These are phyloP conservation scores for Artibeus lituratus DNA, from an alignment of 2,797 vertebrate species.

Conservation along the genomic window DNA sequence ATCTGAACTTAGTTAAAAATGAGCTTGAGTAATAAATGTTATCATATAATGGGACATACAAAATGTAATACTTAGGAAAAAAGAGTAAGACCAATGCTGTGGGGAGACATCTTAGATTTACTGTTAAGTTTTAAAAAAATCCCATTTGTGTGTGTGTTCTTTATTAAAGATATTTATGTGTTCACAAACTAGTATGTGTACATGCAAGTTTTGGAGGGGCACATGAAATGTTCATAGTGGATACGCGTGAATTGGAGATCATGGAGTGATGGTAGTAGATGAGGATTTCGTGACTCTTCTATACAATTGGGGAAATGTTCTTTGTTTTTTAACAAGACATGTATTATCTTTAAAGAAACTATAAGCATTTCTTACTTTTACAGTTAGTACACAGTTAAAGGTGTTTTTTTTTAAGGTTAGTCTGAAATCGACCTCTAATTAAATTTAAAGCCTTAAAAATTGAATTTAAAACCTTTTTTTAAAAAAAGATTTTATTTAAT, in stretches of 20 bases:
- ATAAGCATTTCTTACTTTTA: not conserved
- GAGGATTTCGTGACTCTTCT: constrained; percentile 2
- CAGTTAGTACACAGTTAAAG: constrained; percentile 5
- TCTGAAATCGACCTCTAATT: not conserved
- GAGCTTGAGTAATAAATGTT: not conserved
- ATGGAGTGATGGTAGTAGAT: not conserved
- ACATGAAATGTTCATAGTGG: not conserved
- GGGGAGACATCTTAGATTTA: not conserved
- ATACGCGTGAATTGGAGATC: not conserved
- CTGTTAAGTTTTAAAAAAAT: not conserved
- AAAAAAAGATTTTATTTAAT: not conserved
- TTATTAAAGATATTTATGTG: constrained; percentile 22
- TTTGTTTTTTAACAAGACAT: not conserved
- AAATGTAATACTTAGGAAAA: constrained; percentile 2
- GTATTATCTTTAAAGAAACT: not conserved
- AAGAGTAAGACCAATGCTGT: not conserved
- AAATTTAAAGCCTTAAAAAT: constrained; percentile 18
- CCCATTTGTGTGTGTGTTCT: not conserved
- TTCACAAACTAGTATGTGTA: not conserved
- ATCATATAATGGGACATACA: not conserved
- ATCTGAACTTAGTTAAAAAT: constrained; percentile 21
- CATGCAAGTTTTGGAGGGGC: not conserved
- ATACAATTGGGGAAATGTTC: not conserved
- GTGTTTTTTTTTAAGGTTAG: not conserved
- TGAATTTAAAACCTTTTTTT: not conserved